phyloP scores from a whole-genome alignment of 2,797 vertebrate genomes.

The Coreius guichenoti region DNA sequence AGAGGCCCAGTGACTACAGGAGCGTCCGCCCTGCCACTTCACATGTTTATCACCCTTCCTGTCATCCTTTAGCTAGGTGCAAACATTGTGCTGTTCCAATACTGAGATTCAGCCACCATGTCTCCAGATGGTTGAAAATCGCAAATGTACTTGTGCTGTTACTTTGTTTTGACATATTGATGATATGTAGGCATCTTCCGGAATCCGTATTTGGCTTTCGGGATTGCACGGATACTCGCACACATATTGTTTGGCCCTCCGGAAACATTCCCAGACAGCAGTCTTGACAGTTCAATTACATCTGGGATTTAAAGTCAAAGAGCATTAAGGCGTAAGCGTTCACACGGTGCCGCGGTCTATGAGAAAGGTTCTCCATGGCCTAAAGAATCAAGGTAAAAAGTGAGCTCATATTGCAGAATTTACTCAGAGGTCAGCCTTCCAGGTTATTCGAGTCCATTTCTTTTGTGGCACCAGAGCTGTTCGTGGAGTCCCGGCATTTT shows the following conservation, averaged over 20 bases:
- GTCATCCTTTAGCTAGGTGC: constrained; percentile 62
- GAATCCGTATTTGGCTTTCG: constrained; percentile 56
- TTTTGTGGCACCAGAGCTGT: constrained; percentile 69
- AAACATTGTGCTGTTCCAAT: constrained; percentile 11
- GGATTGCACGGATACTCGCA: constrained; percentile 5
- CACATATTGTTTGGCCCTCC: constrained; percentile 58
- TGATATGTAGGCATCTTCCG: constrained; percentile 49
- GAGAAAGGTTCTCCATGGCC: constrained; percentile 60
- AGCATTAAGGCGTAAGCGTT: constrained; percentile 52
- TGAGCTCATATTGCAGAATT: constrained; percentile 55
- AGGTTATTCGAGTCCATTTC: constrained; percentile 69
- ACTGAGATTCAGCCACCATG: neutral
- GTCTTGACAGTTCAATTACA: constrained; percentile 64
- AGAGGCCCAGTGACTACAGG: constrained; percentile 57
- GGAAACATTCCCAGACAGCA: constrained; percentile 54
- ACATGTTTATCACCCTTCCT: constrained; percentile 67
- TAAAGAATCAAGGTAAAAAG: constrained; percentile 58
- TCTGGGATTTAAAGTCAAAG: constrained; percentile 63
- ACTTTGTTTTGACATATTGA: constrained; percentile 38
- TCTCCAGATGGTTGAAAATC: constrained; percentile 19
- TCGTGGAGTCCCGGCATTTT: constrained; percentile 61
- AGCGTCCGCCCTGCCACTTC: constrained; percentile 65
- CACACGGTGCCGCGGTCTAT: constrained; percentile 50
- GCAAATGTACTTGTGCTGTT: constrained; percentile 49
- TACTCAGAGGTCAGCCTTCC: constrained; percentile 65